Evolutionary conservation across 92 coral and sea anemone genomes (phyloP), one percentile per base, ranked within the genome.

Genomic region (Umimayanthus kanabou): DNA sequence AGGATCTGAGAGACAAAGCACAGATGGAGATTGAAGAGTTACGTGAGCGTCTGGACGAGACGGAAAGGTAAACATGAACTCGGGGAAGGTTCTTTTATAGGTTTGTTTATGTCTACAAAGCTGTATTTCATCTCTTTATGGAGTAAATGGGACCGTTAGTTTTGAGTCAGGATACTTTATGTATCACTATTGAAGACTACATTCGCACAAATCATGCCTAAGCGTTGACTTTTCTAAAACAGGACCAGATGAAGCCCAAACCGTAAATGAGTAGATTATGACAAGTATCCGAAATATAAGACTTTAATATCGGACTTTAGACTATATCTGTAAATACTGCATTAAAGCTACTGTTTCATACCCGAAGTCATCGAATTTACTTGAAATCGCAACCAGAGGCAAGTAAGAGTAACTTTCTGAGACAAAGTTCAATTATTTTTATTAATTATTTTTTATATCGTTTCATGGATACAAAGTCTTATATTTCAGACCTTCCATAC

Each of bases 1-100:
- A 93, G 67, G 93, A 95, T 8, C 77, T 97, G 81, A 95, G 94
- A 81, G 99, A 95, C 87, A 96, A 97, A 81, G 99, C 99, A 15
- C 98, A 95, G 88, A 92, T 85, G 23, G 95, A 97, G 90, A 97
- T 97, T 18, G 97, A 91, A 40, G 99, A 97, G 79, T 80, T 97
- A 86, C 94, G 96, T 30, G 98, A 94, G 7, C 67, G 98, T 64
- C 89, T 97, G 42, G 98, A 97, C 74, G 98, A 89, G 78, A 95
- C 99, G 3, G 99, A 97, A 64, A 95, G 99, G 99, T 97, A 28
- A 75, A 67, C 22, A 18, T 13, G 33, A 26, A 58, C 23, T 25
- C 28, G 72, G 20, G 73, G 49, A 25, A 14, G 53, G 55, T 33
- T 55, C 37, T 33, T 85, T 25, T 39, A 4, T 42, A 37, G 15